Evolutionary conservation across 2,888 invertebrate genomes (phyloP), one percentile per base, ranked within the genome.

Genomic region (Oscheius myriophilus): DNA sequence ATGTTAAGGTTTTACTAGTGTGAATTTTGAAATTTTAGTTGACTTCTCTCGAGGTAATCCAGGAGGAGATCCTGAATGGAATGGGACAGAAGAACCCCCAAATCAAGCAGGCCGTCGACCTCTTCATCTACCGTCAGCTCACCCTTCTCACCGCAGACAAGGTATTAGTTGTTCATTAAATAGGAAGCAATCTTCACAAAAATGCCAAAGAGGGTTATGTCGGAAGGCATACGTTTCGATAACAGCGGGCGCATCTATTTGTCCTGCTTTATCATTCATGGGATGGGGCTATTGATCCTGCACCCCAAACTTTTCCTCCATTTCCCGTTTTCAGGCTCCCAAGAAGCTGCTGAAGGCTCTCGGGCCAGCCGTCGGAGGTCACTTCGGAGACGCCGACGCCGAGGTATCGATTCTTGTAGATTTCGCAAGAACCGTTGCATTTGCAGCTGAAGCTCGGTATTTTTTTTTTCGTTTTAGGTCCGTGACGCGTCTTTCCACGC

Each of bases 401-500:
- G 94, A 95, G n/a, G 59, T 49, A 49, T 49, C n/a, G n/a, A 49
- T 18, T 49, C 18, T 21, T 18, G n/a, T 49, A 18, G 11, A 49
- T 21, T 49, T 49, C 21, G 49, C n/a, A 49, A 49, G 21, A 16
- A 6, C 21, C 21, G 21, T 21, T 49, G 21, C 89, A 93, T 33
- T 33, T 3, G 33, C 4, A 9, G 33, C 3, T 9, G 33, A 33
- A 6, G 33, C 33, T 6, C 33, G 9, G 4, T 6, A 6, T 3
- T 6, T 9, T 3, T 9, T 33, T 33, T 33, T 6, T 33, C 33
- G n/a, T n/a, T 93, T 0, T 90, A 90, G 0, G 97, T 97, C 0
- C 90, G 97, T 82, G 97, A 98, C 86, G 92, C 92, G 67, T 92
- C 95, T 0, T 93, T 94, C 0, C 93, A 94, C 87, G 95, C 96